Conservation (phyloP, 2,113 vertebrate genomes). For the Phalacrocorax brasilianus region DNA sequence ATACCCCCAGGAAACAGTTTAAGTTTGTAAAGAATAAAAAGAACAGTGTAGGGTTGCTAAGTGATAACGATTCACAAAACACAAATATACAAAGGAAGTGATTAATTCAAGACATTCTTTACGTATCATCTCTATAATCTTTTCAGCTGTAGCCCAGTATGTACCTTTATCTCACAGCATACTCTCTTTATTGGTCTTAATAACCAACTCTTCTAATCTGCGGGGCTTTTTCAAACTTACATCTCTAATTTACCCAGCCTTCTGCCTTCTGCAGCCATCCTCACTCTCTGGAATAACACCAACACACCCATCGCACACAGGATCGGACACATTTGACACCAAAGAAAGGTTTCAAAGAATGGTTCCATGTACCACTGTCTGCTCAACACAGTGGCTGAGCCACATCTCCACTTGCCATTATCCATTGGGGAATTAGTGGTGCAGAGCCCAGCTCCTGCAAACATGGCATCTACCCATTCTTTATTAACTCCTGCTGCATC, state of each 20-base stretch:
- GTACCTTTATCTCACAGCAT: not conserved
- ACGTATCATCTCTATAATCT: not conserved
- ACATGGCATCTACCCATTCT: not conserved
- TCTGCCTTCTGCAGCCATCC: not conserved
- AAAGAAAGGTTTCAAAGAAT: not conserved
- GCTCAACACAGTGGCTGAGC: not conserved
- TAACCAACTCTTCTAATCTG: not conserved
- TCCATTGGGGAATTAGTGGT: not conserved
- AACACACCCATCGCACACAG: rapidly evolving
- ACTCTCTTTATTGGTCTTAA: not conserved
- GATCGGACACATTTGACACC: rapidly evolving
- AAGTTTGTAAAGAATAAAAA: not conserved
- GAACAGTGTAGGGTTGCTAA: not conserved
- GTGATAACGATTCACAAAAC: conserved; percentile 7
- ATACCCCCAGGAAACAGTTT: conserved; percentile 3
- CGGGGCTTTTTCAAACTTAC: rapidly evolving
- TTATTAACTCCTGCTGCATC: not conserved
- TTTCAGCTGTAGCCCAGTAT: not conserved
- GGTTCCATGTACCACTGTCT: not conserved
- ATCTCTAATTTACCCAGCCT: not conserved
- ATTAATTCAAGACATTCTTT: conserved; percentile 39
- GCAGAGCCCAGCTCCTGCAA: not conserved
- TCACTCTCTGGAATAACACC: not conserved
- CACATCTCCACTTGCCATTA: not conserved
- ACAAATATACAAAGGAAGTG: not conserved